Base-by-base conservation (phyloP, 2,888 invertebrate species). In the Unio delphinus region DNA sequence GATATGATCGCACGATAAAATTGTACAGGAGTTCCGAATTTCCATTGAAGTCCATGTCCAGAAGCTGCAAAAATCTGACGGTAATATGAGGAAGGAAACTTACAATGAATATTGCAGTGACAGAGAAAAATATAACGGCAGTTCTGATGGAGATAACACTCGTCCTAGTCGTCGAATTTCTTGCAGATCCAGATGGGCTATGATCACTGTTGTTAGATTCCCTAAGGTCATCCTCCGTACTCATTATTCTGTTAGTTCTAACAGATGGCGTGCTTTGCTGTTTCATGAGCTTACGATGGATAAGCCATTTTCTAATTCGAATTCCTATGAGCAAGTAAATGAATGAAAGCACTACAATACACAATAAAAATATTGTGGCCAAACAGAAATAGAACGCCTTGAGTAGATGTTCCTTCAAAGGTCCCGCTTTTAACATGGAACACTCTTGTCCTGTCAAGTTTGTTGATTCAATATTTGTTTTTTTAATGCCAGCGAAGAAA, bases 71-170 rank as follows among this genome's bases (percentile, higher is more conserved):
- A 17, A 80, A 65, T 56, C 79, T 64, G 2, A 79, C 69, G 17
- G 67, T 73, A n/a, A 82, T 67, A 68, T 80, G 80, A 18, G 82
- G 82, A 23, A 80, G 63, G 64, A 80, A 82, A 45, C 82, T 80
- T 2, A 77, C 23, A 11, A 82, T 69, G 61, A 82, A 82, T 11
- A 79, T 70, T n/a, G 80, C 66, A 1, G 82, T 82, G 1, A 82
- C 82, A 0, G 80, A 78, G 62, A 77, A 78, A 64, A 82, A 82
- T 6, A 80, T 66, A 0, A 80, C 60, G 4, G 80, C 80, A 4
- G 79, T 78, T 23, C 79, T 73, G 15, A 73, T 71, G 3, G 77
- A 77, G 55, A 69, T 73, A 18, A 73, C 62, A 23, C 54, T 23
- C 23, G 65, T 69, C 26, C 64, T 64, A 4, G 74, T 66, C 1